Evolutionary conservation across 2,113 vertebrate species (phyloP).

Genomic region (Marcusenius ussheri): DNA sequence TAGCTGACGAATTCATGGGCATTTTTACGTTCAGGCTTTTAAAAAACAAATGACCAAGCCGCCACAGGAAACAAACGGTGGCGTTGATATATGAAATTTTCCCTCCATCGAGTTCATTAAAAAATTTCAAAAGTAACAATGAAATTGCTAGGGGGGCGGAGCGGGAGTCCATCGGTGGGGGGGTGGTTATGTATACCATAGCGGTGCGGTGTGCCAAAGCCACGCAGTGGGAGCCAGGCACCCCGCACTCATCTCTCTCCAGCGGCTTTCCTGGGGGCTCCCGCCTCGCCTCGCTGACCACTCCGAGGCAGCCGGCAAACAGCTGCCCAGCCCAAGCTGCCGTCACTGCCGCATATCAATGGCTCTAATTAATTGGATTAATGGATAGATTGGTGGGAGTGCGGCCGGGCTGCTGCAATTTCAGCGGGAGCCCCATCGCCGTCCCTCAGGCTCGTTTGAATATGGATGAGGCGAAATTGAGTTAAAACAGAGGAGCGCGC

Average conservation of each 20-base stretch:
- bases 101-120: not conserved
- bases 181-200: not conserved
- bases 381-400: constrained; percentile 84
- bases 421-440: constrained; percentile 79
- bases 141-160: not conserved
- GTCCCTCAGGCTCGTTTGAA: constrained; percentile 79
- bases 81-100: not conserved
- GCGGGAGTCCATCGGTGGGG: not conserved
- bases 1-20: not conserved
- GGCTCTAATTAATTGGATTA: constrained; percentile 98
- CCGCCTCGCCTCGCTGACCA: not conserved
- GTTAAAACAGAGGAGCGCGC: constrained; percentile 90
- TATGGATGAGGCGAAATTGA: constrained; percentile 96
- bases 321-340: constrained; percentile 74
- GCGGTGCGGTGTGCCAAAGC: too few relatives aligned
- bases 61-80: not conserved
- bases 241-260: not conserved
- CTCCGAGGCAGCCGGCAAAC: constrained; percentile 60
- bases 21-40: not conserved
- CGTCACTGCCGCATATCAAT: constrained; percentile 74
- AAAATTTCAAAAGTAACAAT: not conserved
- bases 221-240: not conserved
- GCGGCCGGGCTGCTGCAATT: constrained; percentile 75
- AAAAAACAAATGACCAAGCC: not conserved
- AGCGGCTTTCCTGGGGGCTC: not conserved